A percentile compares a stretch with the other conserved stretches of the same genome.
Evolutionary conservation across 2,797 vertebrate species (phyloP).

Genomic region (Stomatorhinus walkeri): DNA sequence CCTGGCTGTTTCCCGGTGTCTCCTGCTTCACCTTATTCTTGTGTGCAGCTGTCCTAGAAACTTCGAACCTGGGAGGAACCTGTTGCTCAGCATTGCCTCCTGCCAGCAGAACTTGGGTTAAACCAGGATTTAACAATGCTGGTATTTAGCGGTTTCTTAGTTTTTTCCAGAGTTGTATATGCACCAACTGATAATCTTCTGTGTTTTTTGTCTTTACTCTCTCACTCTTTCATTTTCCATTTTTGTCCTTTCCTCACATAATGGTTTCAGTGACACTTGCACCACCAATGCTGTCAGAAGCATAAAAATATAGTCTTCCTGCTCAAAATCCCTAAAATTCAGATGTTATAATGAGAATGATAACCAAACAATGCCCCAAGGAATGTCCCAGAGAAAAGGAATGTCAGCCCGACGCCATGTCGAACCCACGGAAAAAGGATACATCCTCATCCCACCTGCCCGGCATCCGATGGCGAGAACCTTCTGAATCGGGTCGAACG

Average conservation of each 20-base stretch:
- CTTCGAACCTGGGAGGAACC: not conserved
- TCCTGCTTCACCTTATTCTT: not conserved
- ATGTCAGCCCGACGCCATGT: not conserved
- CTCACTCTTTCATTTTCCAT: not conserved
- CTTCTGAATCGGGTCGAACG: slow-evolving; percentile 97
- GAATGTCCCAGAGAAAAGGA: not conserved
- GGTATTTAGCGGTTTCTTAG: not conserved
- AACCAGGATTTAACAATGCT: not conserved
- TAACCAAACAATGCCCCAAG: not conserved
- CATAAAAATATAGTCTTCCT: not conserved
- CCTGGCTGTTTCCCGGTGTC: not conserved
- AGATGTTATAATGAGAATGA: not conserved
- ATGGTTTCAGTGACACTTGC: not conserved
- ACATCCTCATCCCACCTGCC: slow-evolving; percentile 90
- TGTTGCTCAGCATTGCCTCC: not conserved
- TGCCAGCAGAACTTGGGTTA: not conserved
- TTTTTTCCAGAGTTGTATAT: not conserved
- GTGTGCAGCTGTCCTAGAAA: not conserved
- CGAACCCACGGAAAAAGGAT: slow-evolving; percentile 69
- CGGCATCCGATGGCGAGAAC: slow-evolving; percentile 88
- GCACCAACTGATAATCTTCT: not conserved
- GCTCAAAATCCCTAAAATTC: not conserved
- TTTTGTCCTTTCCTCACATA: not conserved
- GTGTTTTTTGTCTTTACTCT: not conserved
- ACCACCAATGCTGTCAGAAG: not conserved